Evolutionary conservation across 2,888 invertebrate genomes (phyloP).

Genomic region (Drosophila nr. perissopoda): DNA sequence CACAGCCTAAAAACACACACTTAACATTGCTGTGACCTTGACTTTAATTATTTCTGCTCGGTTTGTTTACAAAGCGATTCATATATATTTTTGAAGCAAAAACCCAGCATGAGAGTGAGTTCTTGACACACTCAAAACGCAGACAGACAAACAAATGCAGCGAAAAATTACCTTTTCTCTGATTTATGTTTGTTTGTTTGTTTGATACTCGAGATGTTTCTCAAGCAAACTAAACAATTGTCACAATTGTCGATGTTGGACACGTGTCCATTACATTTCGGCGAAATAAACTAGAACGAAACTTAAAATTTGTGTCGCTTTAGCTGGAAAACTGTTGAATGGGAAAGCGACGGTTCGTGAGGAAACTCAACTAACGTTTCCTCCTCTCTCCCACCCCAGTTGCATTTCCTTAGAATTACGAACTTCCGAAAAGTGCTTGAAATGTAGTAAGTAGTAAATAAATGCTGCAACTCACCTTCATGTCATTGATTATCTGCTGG

Average conservation of each 20-base stretch:
- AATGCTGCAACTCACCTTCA: slow-evolving; percentile 92
- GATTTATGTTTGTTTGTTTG: slow-evolving; percentile 15
- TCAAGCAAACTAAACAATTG: slow-evolving; percentile 6
- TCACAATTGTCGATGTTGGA: slow-evolving; percentile 20
- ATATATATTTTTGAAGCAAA: slow-evolving; percentile 20
- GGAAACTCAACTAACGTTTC: slow-evolving; percentile 33
- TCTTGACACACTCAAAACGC: slow-evolving; percentile 67
- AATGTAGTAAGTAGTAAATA: neutral
- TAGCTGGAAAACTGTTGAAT: slow-evolving; percentile 18
- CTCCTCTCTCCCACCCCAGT: neutral
- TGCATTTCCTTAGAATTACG: slow-evolving; percentile 14
- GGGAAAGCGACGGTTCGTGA: slow-evolving; percentile 38
- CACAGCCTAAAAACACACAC: neutral
- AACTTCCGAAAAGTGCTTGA: slow-evolving; percentile 32
- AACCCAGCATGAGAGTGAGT: slow-evolving; percentile 38
- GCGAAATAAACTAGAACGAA: slow-evolving; percentile 27
- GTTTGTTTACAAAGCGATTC: slow-evolving; percentile 48
- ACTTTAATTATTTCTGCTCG: slow-evolving; percentile 57
- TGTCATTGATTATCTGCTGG: slow-evolving; percentile 97
- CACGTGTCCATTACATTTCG: slow-evolving; percentile 47
- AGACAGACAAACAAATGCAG: slow-evolving; percentile 22
- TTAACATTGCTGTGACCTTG: slow-evolving; percentile 63
- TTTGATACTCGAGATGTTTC: slow-evolving; percentile 27
- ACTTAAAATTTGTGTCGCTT: slow-evolving; percentile 38
- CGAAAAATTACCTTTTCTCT: slow-evolving; percentile 31